Evolutionary conservation across 92 coral and sea anemone species (phyloP).

Genomic region (Micromussa lordhowensis): DNA sequence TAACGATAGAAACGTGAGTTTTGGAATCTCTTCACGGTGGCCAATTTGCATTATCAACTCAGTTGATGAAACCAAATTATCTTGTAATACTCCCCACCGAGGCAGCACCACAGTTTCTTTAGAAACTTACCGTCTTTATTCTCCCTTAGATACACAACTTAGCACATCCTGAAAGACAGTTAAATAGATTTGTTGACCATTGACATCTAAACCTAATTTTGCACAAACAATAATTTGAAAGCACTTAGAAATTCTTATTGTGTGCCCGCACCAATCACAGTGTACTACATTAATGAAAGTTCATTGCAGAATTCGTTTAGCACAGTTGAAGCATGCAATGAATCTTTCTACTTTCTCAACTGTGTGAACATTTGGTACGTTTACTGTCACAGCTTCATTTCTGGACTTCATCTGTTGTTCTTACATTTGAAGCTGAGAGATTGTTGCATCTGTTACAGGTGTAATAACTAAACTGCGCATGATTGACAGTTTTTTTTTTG

Average conservation of each 20-base stretch:
- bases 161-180: conserved; percentile 20
- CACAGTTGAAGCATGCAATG: conserved; percentile 34
- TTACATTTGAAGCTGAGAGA: neutral
- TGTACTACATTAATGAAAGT: conserved; percentile 27
- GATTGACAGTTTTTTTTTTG: conserved; percentile 13
- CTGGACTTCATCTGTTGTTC: neutral
- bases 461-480: too few relatives aligned
- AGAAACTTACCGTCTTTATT: too few relatives aligned
- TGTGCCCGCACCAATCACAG: conserved; percentile 32
- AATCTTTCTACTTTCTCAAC: conserved; percentile 33
- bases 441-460: too few relatives aligned
- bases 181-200: conserved; percentile 10
- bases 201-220: conserved; percentile 7
- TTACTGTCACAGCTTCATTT: conserved; percentile 26
- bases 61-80: too few relatives aligned
- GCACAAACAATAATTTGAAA: neutral
- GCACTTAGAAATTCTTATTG: conserved; percentile 19
- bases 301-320: conserved; percentile 28
- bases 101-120: too few relatives aligned
- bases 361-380: conserved; percentile 7
- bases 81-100: too few relatives aligned
- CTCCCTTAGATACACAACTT: conserved; percentile 17
- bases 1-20: too few relatives aligned
- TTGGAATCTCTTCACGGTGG: too few relatives aligned
- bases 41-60: too few relatives aligned